Conservation (phyloP, 2,113 vertebrate species). For the Rhynchopsitta pachyrhyncha region DNA sequence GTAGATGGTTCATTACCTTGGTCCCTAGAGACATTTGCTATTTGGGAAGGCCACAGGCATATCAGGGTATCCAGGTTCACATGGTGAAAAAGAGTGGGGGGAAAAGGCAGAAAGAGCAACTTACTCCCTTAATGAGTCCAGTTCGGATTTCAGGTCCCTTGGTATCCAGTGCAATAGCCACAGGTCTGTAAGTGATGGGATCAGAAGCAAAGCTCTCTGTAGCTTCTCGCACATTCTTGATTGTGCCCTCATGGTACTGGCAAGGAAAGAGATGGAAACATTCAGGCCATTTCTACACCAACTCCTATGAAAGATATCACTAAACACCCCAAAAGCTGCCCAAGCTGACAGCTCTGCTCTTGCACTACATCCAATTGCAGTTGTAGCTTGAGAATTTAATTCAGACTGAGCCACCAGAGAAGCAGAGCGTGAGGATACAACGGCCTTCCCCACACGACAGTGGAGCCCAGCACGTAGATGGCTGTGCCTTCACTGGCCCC, state of each 20-base stretch:
- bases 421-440: neutral
- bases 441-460: neutral
- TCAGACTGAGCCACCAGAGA: neutral
- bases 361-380: neutral
- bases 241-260: conserved; percentile 93
- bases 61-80: rapidly evolving
- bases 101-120: conserved; percentile 11
- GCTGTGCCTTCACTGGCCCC: neutral
- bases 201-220: conserved; percentile 90
- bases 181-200: conserved; percentile 88
- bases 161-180: conserved; percentile 95
- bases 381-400: neutral
- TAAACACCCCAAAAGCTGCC: rapidly evolving
- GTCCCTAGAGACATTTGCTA: neutral
- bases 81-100: rapidly evolving
- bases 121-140: conserved; percentile 96
- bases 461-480: neutral
- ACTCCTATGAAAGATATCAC: neutral
- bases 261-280: neutral
- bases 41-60: neutral
- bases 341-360: neutral
- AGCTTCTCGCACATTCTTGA: conserved; percentile 92
- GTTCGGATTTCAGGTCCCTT: conserved; percentile 98
- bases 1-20: rapidly evolving
- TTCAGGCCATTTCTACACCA: neutral